Evolutionary conservation across 2,888 invertebrate genomes (phyloP), one percentile per base, ranked within the genome.

Genomic region (Epistrophella euchroma): DNA sequence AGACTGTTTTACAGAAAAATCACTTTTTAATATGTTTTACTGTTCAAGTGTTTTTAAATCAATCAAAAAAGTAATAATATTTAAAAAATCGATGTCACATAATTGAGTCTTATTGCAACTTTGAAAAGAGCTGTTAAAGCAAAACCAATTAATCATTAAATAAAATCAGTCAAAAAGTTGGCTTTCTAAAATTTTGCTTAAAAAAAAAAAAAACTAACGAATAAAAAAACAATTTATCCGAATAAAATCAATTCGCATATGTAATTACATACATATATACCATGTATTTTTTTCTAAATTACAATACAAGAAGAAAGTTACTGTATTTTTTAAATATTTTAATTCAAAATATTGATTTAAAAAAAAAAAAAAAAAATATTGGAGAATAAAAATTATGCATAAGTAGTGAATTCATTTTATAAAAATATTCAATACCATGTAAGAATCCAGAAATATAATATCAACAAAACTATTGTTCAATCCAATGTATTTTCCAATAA

Each of bases 331-430:
- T 43, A 71, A 64, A 68, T 72, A 22, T 72, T 77, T 56, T 47
- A n/a, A 45, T 40, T 32, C 17, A 2, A 45, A 47, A 19, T 47
- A 52, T 25, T 50, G 71, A 78, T 66, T 35, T 35, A 22, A 50
- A 35, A 1, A 66, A 60, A 40, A 60, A 35, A n/a, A n/a, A 32
- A 6, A 32, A 6, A 32, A 58, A 64, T 37, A 70, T 66, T 55
- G 15, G 56, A 35, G 28, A 50, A 43, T 17, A n/a, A 7, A 60
- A 73, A 70, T 62, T 80, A 84, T 72, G 52, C 66, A 76, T 84
- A 84, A 84, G 85, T 85, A 85, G 85, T 73, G 77, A 85, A 85
- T 77, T 85, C 76, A 81, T 81, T 85, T 81, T 80, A 66, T 84
- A 78, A 68, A 78, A 43, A 66, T 72, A 76, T 80, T 77, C 72